Evolutionary conservation across 2,888 invertebrate genomes (phyloP).

Genomic region (Thyatira batis): DNA sequence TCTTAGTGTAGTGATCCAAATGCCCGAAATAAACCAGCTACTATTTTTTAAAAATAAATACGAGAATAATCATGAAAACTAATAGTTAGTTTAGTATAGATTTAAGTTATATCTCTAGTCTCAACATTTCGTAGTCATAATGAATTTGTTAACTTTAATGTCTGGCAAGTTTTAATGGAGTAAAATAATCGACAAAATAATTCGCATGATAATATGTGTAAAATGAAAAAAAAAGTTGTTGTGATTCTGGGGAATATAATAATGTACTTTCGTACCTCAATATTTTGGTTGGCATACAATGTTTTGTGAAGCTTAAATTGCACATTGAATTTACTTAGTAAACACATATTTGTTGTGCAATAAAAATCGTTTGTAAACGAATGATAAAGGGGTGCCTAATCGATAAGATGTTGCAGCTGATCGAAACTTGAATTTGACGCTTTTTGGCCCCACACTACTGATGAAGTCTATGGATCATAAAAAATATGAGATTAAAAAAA

Average conservation of each 20-base stretch:
- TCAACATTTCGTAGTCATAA: slow-evolving; percentile 71
- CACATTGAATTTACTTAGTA: slow-evolving; percentile 64
- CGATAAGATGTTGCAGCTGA: neutral
- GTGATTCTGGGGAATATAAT: slow-evolving; percentile 34
- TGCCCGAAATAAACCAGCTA: slow-evolving; percentile 51
- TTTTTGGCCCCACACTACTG: neutral
- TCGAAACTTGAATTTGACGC: neutral
- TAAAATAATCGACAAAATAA: slow-evolving; percentile 30
- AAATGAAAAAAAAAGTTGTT: slow-evolving; percentile 33
- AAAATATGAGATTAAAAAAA: neutral
- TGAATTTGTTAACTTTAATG: slow-evolving; percentile 54
- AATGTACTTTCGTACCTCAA: slow-evolving; percentile 20
- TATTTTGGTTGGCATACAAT: slow-evolving; percentile 47
- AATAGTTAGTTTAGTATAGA: slow-evolving; percentile 39
- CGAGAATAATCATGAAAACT: slow-evolving; percentile 44
- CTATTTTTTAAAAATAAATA: slow-evolving; percentile 30
- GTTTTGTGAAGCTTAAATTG: slow-evolving; percentile 62
- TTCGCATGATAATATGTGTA: slow-evolving; percentile 39
- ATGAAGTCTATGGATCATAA: neutral
- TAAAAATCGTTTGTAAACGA: slow-evolving; percentile 25
- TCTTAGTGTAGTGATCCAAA: slow-evolving; percentile 15
- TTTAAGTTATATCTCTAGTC: slow-evolving; percentile 76
- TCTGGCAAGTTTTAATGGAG: slow-evolving; percentile 39
- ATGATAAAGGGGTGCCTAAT: slow-evolving; percentile 20
- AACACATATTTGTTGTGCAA: slow-evolving; percentile 51